Base-by-base conservation (phyloP, 2,888 invertebrate species). In the Andrena bicolor region DNA sequence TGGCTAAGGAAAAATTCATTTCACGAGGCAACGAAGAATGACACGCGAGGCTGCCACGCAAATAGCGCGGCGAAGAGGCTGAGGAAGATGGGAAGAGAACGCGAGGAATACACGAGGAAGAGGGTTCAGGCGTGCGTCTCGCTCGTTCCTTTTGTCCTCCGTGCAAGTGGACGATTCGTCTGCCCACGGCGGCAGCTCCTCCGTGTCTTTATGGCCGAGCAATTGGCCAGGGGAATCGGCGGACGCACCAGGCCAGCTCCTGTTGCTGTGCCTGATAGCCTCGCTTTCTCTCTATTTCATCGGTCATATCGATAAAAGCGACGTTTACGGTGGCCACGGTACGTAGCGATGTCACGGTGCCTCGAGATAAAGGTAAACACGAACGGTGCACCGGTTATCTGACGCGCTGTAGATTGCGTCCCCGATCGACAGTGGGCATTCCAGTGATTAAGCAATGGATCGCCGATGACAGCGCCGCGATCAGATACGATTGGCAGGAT, bases 151-250 rank as follows among this genome's bases (percentile, higher is more conserved):
- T 41, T 86, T 85, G 79, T 86, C 53, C 61, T 65, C 41, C 56
- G 79, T 20, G 73, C 78, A 71, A 84, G 80, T 61, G 71, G 76
- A 76, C 80, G 86, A 86, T 86, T 83, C 83, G 80, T 69, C 69
- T 83, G 68, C 82, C 82, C 81, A 79, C 66, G 68, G 69, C 74
- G 58, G 72, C 81, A 76, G 83, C 82, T 83, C 80, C 80, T 77
- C 65, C 48, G 65, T 32, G 73, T 76, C 77, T 85, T 77, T 70
- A 72, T 75, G 80, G 73, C 56, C 5, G 70, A 71, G 80, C 83
- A 83, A 84, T 84, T 84, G 83, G 76, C 58, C 68, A 64, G 64
- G 73, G 76, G 71, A 84, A 84, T 68, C 83, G 72, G 69, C 68
- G 70, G 76, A 76, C 78, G 82, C 82, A 64, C 71, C 73, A 71